A percentile compares a stretch with the other conserved stretches of the same genome.
Conservation (phyloP, 2,888 invertebrate species). For the Metalampra italica region DNA sequence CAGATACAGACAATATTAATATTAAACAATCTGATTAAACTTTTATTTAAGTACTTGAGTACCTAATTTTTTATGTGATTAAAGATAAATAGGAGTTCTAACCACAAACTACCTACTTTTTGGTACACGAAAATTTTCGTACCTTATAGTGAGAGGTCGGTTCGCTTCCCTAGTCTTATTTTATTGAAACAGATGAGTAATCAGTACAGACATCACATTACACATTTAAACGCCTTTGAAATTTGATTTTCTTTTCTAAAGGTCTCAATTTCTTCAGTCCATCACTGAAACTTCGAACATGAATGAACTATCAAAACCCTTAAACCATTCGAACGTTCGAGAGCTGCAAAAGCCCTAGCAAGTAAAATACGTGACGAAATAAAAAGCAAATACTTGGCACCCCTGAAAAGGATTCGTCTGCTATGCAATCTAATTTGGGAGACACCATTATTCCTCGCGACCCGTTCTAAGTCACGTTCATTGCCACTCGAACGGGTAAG, state of each 20-base stretch:
- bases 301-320: neutral
- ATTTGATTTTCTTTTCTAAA: neutral
- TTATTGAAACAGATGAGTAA: no score
- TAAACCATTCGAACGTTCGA: neutral
- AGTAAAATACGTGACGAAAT: constrained; percentile 33
- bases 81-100: no score
- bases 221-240: neutral
- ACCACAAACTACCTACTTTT: no score
- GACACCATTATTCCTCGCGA: constrained; percentile 42
- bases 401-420: constrained; percentile 31
- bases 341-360: neutral
- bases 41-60: no score
- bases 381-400: constrained; percentile 36
- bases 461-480: constrained; percentile 43
- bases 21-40: no score
- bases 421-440: constrained; percentile 47
- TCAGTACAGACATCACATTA: no score
- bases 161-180: no score
- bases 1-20: no score
- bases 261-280: constrained; percentile 2
- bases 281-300: neutral
- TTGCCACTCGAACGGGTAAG: constrained; percentile 33
- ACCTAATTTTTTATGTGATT: no score
- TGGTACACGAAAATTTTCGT: no score
- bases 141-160: no score